phyloP scores from a whole-genome alignment of 2,113 vertebrate genomes.

The Myiagra hebetior region DNA sequence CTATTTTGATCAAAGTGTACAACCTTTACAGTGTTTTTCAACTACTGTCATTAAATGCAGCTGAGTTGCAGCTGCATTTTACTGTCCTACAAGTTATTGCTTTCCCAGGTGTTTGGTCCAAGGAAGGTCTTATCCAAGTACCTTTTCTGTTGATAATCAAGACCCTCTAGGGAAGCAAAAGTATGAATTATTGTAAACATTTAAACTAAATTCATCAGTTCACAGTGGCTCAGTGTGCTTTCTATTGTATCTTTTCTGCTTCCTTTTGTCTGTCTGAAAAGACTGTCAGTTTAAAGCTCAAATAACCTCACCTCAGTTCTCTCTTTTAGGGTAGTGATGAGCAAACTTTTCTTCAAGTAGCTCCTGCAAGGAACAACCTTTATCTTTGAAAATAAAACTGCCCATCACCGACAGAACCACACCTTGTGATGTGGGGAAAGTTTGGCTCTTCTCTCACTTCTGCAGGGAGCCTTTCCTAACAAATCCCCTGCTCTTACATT shows the following conservation, averaged over 20 bases:
- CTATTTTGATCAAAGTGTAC: background rate
- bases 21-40: background rate
- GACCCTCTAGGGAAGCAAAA: background rate
- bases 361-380: background rate
- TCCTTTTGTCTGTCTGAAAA: background rate
- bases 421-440: background rate
- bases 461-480: background rate
- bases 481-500: background rate
- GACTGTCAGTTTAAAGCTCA: background rate
- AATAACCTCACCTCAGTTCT: background rate
- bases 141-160: slow-evolving; percentile 13
- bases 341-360: background rate
- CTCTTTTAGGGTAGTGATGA: background rate
- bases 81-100: background rate
- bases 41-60: slow-evolving; percentile 32
- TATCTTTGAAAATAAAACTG: background rate
- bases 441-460: background rate
- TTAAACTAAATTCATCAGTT: background rate
- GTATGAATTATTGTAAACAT: background rate
- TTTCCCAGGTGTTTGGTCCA: slow-evolving; percentile 59
- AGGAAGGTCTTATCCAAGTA: background rate
- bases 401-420: background rate
- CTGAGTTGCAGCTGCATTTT: slow-evolving; percentile 41
- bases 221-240: background rate
- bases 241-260: background rate